Conservation (phyloP, 2,113 vertebrate genomes). For the Scomber japonicus region DNA sequence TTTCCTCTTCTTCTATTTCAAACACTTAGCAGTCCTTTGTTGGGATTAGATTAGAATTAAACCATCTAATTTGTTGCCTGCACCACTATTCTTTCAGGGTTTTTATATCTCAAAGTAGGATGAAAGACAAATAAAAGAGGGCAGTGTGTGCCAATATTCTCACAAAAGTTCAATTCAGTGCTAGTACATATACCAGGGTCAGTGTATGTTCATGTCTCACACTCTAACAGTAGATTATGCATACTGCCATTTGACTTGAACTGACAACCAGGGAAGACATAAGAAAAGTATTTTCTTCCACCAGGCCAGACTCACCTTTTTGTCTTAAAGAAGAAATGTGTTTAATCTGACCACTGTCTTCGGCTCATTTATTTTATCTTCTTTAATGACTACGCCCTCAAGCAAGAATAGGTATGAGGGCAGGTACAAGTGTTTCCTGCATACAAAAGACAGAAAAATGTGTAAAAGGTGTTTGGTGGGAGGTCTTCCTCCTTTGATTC, state of each 20-base stretch:
- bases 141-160: not conserved
- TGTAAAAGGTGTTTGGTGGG: not conserved
- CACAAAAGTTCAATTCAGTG: not conserved
- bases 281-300: constrained; percentile 1
- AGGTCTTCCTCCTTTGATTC: constrained; percentile 14
- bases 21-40: constrained; percentile 28
- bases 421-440: constrained; percentile 34
- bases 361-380: constrained; percentile 38
- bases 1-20: constrained; percentile 2
- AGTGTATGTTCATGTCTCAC: not conserved
- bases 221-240: not conserved
- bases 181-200: not conserved
- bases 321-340: constrained; percentile 28
- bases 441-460: constrained; percentile 39
- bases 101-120: constrained; percentile 22
- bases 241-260: constrained; percentile 11
- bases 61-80: constrained; percentile 11
- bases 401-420: constrained; percentile 35
- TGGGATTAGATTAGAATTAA: constrained; percentile 39
- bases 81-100: not conserved
- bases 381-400: constrained; percentile 36
- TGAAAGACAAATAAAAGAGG: constrained; percentile 37
- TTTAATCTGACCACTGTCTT: constrained; percentile 37
- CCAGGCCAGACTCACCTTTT: constrained; percentile 20
- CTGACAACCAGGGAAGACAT: constrained; percentile 28